A percentile compares a stretch with the other conserved stretches of the same genome.
Conservation (phyloP, 2,113 vertebrate genomes). For the Lagopus muta region DNA sequence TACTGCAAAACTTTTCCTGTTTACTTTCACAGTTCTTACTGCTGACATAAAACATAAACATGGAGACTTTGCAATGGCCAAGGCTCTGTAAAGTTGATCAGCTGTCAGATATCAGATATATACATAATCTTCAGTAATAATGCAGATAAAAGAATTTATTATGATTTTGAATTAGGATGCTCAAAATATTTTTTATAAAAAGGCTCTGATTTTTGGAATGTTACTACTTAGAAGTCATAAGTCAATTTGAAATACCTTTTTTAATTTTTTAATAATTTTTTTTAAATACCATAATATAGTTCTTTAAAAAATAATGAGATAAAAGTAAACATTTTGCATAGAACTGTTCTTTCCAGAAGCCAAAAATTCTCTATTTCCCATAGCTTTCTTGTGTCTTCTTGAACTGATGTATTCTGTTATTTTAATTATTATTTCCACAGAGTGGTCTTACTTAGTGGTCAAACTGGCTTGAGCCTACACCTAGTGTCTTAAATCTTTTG, state of each 20-base stretch:
- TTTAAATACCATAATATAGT: background rate
- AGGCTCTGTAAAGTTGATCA: background rate
- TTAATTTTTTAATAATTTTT: background rate
- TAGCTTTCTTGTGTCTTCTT: background rate
- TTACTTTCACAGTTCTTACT: background rate
- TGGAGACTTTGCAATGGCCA: background rate
- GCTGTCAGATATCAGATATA: background rate
- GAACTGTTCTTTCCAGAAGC: background rate
- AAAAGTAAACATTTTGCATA: background rate
- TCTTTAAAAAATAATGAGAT: background rate
- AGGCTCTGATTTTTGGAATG: background rate
- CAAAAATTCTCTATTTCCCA: background rate
- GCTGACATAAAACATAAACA: background rate
- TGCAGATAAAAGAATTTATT: fast-evolving
- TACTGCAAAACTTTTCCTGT: background rate
- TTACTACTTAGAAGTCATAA: background rate
- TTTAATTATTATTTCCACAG: background rate
- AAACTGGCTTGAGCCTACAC: background rate
- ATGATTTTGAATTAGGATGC: background rate
- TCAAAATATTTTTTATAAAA: background rate
- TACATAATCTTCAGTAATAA: background rate
- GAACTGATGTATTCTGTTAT: background rate
- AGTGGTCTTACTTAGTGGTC: background rate
- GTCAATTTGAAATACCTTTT: background rate
- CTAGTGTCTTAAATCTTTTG: background rate